Evolutionary conservation across 2,888 invertebrate species (phyloP).

Genomic region (Cryptophagus acutangulus): DNA sequence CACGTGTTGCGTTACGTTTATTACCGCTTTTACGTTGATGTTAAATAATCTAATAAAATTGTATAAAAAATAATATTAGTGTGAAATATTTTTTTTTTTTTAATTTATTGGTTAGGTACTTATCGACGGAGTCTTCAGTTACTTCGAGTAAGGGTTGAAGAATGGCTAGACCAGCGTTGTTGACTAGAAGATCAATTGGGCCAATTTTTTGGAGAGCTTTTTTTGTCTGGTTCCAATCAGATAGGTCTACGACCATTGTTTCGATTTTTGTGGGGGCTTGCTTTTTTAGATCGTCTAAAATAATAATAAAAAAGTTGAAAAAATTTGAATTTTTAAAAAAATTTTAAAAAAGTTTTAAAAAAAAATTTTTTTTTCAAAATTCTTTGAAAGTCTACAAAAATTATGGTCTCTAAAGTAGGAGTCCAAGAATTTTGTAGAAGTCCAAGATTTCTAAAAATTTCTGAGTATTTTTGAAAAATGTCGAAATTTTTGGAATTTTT

Average conservation of each 20-base stretch:
- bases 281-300: constrained; percentile 32
- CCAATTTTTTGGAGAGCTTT: constrained; percentile 55
- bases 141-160: constrained; percentile 60
- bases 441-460: too few relatives aligned
- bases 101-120: constrained; percentile 46
- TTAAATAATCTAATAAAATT: constrained; percentile 60
- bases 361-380: too few relatives aligned
- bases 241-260: constrained; percentile 65
- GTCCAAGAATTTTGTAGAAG: neutral
- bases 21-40: constrained; percentile 78
- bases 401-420: too few relatives aligned
- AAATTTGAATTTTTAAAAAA: too few relatives aligned
- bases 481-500: too few relatives aligned
- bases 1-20: constrained; percentile 82
- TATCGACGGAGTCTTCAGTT: constrained; percentile 61
- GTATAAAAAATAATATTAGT: too few relatives aligned
- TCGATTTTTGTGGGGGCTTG: constrained; percentile 56
- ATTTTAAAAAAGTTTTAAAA: too few relatives aligned
- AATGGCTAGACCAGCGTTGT: constrained; percentile 77
- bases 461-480: too few relatives aligned
- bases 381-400: too few relatives aligned
- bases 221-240: constrained; percentile 70
- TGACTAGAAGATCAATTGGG: constrained; percentile 78
- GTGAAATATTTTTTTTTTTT: neutral
- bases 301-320: neutral